Conservation (phyloP, 2,797 vertebrate genomes). For the Labeo calbasu region DNA sequence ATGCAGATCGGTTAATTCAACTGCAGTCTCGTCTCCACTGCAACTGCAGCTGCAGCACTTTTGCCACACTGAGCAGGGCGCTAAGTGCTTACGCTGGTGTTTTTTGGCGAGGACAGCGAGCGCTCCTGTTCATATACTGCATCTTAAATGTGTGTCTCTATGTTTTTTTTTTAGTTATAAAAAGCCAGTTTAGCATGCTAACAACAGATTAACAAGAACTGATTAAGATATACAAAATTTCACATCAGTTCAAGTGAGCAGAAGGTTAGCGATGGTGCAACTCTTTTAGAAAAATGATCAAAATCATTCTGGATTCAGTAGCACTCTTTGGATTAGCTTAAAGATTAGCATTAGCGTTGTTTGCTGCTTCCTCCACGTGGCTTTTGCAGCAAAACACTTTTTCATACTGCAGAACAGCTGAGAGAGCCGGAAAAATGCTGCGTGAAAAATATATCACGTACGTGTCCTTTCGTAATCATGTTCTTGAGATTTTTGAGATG, state of each 20-base stretch:
- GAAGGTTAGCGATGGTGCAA: conserved; percentile 60
- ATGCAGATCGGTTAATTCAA: conserved; percentile 81
- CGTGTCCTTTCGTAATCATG: conserved; percentile 38
- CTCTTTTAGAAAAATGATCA: conserved; percentile 67
- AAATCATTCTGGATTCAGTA: conserved; percentile 66
- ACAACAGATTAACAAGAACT: conserved; percentile 53
- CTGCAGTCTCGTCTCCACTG: conserved; percentile 74
- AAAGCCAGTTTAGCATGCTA: conserved; percentile 19
- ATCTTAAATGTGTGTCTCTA: conserved; percentile 57
- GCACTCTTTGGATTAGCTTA: conserved; percentile 59
- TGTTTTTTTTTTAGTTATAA: background rate
- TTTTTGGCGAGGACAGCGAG: conserved; percentile 52
- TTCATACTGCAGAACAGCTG: conserved; percentile 65
- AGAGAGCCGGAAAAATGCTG: conserved; percentile 69
- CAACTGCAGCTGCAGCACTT: conserved; percentile 84
- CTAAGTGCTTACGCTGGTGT: conserved; percentile 78
- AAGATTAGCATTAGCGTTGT: conserved; percentile 51
- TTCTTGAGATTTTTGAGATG: conserved; percentile 10
- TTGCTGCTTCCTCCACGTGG: conserved; percentile 53
- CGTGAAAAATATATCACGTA: conserved; percentile 51
- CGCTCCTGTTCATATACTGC: conserved; percentile 65
- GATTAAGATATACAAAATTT: conserved; percentile 64
- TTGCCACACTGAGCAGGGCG: conserved; percentile 74
- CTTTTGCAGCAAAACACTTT: conserved; percentile 39
- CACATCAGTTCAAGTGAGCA: conserved; percentile 52